These are phyloP conservation scores for Clostera curtula DNA, from an alignment of 2,888 invertebrate genomes.

Conservation along the genomic window DNA sequence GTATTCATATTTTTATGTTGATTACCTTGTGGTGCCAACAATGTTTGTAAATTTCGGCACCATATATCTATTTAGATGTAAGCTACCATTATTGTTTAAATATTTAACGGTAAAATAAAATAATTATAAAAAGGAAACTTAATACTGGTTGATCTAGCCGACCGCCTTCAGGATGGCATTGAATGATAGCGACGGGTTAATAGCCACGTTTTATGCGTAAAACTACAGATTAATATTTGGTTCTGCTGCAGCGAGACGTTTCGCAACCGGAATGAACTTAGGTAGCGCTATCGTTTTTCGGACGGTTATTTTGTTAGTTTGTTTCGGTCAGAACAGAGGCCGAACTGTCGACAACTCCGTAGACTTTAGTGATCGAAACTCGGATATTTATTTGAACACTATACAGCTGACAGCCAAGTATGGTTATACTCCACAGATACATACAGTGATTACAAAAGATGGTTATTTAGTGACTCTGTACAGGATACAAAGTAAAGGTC, in stretches of 20 bases:
- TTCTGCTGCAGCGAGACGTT: slow-evolving; percentile 32
- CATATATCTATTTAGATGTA: too few relatives aligned
- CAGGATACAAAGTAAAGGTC: slow-evolving; percentile 46
- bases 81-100: too few relatives aligned
- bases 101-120: too few relatives aligned
- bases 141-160: too few relatives aligned
- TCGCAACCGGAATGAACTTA: slow-evolving; percentile 28
- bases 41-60: too few relatives aligned
- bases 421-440: slow-evolving; percentile 36
- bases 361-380: slow-evolving; percentile 25
- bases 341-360: slow-evolving; percentile 13
- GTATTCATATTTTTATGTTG: too few relatives aligned
- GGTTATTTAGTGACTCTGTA: slow-evolving; percentile 47
- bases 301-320: slow-evolving; percentile 27
- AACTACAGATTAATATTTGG: slow-evolving; percentile 23
- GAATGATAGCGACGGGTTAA: slow-evolving; percentile 25
- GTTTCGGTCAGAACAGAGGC: slow-evolving; percentile 23
- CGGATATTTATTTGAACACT: slow-evolving; percentile 46
- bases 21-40: too few relatives aligned
- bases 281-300: slow-evolving; percentile 20
- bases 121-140: too few relatives aligned
- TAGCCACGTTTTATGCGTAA: slow-evolving; percentile 15
- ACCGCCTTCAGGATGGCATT: slow-evolving; percentile 38
- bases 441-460: slow-evolving; percentile 47
- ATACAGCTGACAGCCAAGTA: slow-evolving; percentile 46